phyloP scores from a whole-genome alignment of 2,888 invertebrate species.

The Campoplex nolae region DNA sequence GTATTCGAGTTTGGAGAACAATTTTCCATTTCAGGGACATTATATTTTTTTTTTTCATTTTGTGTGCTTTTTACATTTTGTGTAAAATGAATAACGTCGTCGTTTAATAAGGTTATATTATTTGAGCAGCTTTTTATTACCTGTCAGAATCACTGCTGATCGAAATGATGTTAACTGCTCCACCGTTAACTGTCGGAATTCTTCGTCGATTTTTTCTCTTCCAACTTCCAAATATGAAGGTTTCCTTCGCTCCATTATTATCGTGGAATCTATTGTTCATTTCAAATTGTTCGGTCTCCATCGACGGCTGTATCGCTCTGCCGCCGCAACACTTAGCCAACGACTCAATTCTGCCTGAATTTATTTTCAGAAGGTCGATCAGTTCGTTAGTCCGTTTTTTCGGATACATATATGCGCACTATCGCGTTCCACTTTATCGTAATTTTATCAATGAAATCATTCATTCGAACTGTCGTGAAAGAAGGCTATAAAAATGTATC shows the following conservation, averaged over 20 bases:
- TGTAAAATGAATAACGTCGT: neutral
- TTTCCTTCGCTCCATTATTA: slow-evolving; percentile 45
- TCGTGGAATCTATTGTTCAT: slow-evolving; percentile 47
- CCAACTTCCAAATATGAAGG: slow-evolving; percentile 67
- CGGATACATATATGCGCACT: slow-evolving; percentile 47
- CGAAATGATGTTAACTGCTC: slow-evolving; percentile 29
- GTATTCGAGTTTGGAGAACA: too few species aligned
- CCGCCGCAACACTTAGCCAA: slow-evolving; percentile 64
- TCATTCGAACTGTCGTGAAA: neutral
- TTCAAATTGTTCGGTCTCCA: slow-evolving; percentile 58
- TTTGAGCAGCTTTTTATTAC: slow-evolving; percentile 34
- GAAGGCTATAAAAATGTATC: neutral
- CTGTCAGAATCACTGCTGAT: slow-evolving; percentile 46
- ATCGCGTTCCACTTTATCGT: neutral
- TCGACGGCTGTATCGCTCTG: slow-evolving; percentile 50
- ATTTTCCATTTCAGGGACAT: neutral
- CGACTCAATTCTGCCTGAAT: slow-evolving; percentile 64
- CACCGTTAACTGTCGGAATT: slow-evolving; percentile 1
- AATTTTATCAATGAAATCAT: neutral
- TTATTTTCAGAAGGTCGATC: slow-evolving; percentile 66
- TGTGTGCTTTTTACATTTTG: neutral
- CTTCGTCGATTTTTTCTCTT: slow-evolving; percentile 60
- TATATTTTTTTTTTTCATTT: neutral
- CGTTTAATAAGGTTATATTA: neutral
- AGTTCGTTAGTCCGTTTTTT: slow-evolving; percentile 52